A percentile compares a stretch with the other conserved stretches of the same genome.
Conservation (phyloP, 92 coral and sea anemone species). For the Epizoanthus rinbou region DNA sequence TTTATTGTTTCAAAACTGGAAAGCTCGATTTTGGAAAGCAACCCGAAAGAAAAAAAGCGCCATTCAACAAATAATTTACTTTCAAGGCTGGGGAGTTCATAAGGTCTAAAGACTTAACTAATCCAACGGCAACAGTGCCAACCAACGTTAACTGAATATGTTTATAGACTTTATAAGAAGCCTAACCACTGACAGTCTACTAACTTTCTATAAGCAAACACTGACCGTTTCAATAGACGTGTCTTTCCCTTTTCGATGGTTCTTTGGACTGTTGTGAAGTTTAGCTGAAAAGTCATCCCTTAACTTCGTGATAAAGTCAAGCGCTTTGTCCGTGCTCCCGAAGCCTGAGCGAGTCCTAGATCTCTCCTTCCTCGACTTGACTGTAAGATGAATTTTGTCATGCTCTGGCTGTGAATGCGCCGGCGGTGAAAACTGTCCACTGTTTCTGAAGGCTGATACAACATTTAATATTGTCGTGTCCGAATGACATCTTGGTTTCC, state of each 20-base stretch:
- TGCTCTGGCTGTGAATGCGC: background rate
- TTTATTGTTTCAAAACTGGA: too few relatives aligned
- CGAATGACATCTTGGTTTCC: constrained; percentile 21
- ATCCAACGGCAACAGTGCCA: too few relatives aligned
- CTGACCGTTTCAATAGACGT: constrained; percentile 36
- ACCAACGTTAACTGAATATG: too few relatives aligned
- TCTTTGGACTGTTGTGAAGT: constrained; percentile 15
- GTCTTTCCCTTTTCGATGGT: background rate
- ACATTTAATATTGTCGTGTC: constrained; percentile 29
- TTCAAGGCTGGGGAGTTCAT: too few relatives aligned
- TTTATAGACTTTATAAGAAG: too few relatives aligned
- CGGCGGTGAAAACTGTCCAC: constrained; percentile 10
- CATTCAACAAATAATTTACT: too few relatives aligned
- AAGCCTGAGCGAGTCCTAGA: constrained; percentile 11
- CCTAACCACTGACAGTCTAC: too few relatives aligned
- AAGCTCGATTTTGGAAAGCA: too few relatives aligned
- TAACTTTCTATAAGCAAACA: background rate
- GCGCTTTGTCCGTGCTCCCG: constrained; percentile 41
- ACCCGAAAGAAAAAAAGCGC: too few relatives aligned
- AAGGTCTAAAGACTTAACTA: too few relatives aligned
- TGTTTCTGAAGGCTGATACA: constrained; percentile 17
- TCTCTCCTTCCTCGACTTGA: constrained; percentile 26
- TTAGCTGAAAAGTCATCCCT: constrained; percentile 42
- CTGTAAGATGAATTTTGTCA: constrained; percentile 27
- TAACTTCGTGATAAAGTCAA: constrained; percentile 31